These are phyloP conservation scores for Lasioglossum figueresi DNA, from an alignment of 2,888 invertebrate species.

Conservation along the genomic window DNA sequence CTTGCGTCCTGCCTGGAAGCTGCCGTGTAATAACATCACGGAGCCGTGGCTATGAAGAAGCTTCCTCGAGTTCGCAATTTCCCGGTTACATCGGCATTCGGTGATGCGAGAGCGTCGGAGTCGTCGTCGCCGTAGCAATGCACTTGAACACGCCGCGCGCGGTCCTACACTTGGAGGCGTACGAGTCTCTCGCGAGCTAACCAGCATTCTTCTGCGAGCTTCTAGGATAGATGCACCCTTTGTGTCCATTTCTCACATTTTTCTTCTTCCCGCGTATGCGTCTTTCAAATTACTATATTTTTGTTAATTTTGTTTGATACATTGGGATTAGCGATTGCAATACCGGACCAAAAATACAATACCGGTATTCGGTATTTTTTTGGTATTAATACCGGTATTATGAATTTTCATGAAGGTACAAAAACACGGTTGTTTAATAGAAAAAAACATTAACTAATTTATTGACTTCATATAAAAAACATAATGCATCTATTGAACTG, in stretches of 20 bases:
- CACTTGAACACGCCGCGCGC: neutral
- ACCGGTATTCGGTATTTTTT: no score
- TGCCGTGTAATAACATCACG: constrained; percentile 58
- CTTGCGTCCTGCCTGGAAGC: constrained; percentile 45
- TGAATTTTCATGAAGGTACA: no score
- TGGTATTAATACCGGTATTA: no score
- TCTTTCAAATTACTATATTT: neutral
- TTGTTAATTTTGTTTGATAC: neutral
- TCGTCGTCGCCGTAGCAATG: constrained; percentile 1
- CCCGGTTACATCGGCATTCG: constrained; percentile 53
- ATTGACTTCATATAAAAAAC: no score
- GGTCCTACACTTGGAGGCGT: neutral
- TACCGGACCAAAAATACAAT: no score
- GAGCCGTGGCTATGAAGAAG: constrained; percentile 54
- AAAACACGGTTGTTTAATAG: no score
- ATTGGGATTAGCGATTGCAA: no score
- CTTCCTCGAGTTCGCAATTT: constrained; percentile 61
- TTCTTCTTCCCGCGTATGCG: neutral
- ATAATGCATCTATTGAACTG: no score
- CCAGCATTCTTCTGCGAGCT: neutral
- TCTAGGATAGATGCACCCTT: neutral
- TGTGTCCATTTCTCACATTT: neutral
- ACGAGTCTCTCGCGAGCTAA: neutral
- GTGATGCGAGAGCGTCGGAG: constrained; percentile 11
- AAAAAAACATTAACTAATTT: no score